Conservation (phyloP, 2,888 invertebrate genomes). For the Steinernema hermaphroditum region DNA sequence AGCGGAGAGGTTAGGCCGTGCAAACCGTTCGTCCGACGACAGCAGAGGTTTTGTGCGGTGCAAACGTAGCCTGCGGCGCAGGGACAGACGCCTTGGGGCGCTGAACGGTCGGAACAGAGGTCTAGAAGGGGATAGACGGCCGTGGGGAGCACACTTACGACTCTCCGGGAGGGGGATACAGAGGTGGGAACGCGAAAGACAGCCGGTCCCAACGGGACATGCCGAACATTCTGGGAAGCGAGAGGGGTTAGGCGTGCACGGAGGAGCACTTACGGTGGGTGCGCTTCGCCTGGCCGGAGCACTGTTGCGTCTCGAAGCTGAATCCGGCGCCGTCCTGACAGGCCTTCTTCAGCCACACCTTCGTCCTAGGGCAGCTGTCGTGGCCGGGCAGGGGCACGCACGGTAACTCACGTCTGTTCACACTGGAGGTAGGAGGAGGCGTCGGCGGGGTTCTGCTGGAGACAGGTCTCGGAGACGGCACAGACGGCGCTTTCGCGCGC, state of each 20-base stretch:
- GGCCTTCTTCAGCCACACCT: conserved; percentile 61
- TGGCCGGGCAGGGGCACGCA: neutral
- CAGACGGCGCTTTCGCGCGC: conserved; percentile 59
- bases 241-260: conserved; percentile 7
- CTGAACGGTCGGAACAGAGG: conserved; percentile 47
- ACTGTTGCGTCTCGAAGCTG: conserved; percentile 66
- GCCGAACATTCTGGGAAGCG: conserved; percentile 38
- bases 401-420: conserved; percentile 56
- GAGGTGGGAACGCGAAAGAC: conserved; percentile 35
- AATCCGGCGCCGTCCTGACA: conserved; percentile 63
- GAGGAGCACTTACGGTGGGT: conserved; percentile 20
- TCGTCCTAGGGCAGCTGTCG: conserved; percentile 45
- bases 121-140: conserved; percentile 37
- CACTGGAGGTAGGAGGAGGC: conserved; percentile 62
- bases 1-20: neutral
- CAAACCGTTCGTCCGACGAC: conserved; percentile 37
- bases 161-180: conserved; percentile 44
- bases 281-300: conserved; percentile 40
- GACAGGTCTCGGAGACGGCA: conserved; percentile 61
- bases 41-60: conserved; percentile 48
- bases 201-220: conserved; percentile 47
- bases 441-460: conserved; percentile 60
- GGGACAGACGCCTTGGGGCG: conserved; percentile 45
- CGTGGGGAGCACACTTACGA: conserved; percentile 39
- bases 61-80: conserved; percentile 42